Evolutionary conservation across 2,888 invertebrate genomes (phyloP).

Genomic region (Synanthedon formicaeformis): DNA sequence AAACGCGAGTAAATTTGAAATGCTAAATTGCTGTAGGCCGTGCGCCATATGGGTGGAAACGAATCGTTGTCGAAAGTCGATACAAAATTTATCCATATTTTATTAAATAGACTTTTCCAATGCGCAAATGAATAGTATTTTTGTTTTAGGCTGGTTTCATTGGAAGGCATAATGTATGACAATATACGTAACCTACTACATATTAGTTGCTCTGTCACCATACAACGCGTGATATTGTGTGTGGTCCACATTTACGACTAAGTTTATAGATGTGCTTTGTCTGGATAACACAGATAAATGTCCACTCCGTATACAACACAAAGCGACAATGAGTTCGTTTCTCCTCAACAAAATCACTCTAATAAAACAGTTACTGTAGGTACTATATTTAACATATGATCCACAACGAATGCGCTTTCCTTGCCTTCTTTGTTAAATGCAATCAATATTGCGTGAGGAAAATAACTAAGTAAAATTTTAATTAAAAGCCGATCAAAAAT

Average conservation of each 20-base stretch:
- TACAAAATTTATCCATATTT: not conserved
- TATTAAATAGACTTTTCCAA: constrained; percentile 17
- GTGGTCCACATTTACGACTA: constrained; percentile 67
- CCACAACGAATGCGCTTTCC: not conserved
- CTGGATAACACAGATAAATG: constrained; percentile 69
- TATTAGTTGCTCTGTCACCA: constrained; percentile 58
- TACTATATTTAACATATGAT: not conserved
- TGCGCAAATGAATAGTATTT: too few relatives aligned
- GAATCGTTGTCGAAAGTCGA: not conserved
- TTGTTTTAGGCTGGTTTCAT: too few relatives aligned
- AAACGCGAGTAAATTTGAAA: constrained; percentile 6
- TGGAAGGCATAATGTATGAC: constrained; percentile 13
- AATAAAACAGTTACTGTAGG: constrained; percentile 23
- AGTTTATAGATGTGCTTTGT: constrained; percentile 65
- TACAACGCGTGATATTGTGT: constrained; percentile 59
- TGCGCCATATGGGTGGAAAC: constrained; percentile 12
- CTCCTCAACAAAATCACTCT: constrained; percentile 56
- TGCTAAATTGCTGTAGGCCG: not conserved
- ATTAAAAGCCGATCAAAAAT: constrained; percentile 60
- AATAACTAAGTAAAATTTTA: constrained; percentile 35
- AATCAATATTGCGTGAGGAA: constrained; percentile 7
- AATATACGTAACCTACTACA: constrained; percentile 43
- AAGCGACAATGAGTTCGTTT: constrained; percentile 57
- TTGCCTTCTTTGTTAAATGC: not conserved
- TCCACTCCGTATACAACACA: constrained; percentile 59